Evolutionary conservation across 1,140 invertebrate species (phyloP), one percentile per base, ranked within the genome.

Genomic region (Zaprionus inermis): DNA sequence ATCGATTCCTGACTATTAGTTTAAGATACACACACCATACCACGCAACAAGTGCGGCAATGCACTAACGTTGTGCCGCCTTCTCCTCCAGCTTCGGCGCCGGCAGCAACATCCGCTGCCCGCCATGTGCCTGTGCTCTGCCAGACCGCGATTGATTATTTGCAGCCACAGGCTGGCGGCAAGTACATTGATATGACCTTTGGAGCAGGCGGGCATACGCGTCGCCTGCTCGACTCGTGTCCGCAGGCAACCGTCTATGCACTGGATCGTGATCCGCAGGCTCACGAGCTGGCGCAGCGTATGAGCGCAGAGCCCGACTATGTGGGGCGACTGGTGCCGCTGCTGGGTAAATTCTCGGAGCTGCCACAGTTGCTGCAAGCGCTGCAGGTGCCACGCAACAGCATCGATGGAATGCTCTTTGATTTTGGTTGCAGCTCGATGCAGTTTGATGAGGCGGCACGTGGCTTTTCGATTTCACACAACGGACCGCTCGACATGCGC

Each of bases 381-480:
- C 82, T 94, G 30, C 93, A 94, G 34, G 91, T 98, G 10, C 84
- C 88, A 34, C 93, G 93, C 64, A 95, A 95, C 66, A 95, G 94
- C 28, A 93, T 99, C 24, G 97, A 99, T 93, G 97, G 96, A 1
- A 95, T 98, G 74, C 90, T 99, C 14, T 97, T 98, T 93, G 98
- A 99, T 93, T 96, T 97, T 92, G 98, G 98, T n/a, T 97, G 96
- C 91, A 99, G 98, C 5, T 98, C 97, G 1, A 98, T 99, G 97
- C 98, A 99, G 93, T 96, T 98, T 91, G 96, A 98, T 88, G 93
- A 94, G 80, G 93, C 94, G 2, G 93, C 94, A 16, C 94, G 98
- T 90, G 98, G 98, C 5, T 99, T 99, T 93, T 95, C 96, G 12
- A 78, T 98, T 0, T 96, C 95, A 52, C 94, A 95, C 90, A 94